Percentiles rank a stretch among this genome's conserved stretches.
Conservation (phyloP, 1,140 invertebrate species). For the Drosophila seguyi region DNA sequence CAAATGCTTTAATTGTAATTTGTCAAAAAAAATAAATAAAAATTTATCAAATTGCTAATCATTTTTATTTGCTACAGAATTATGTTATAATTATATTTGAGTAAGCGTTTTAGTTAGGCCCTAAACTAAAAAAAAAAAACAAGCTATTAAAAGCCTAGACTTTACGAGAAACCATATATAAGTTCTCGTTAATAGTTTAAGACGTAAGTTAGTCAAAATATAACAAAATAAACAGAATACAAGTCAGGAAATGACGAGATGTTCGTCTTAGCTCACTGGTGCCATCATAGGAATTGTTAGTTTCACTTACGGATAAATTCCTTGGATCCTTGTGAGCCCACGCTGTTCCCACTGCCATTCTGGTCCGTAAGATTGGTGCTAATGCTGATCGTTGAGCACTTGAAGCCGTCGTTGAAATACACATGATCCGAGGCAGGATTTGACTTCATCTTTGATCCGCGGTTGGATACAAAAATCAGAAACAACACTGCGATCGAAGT, state of each 20-base stretch:
- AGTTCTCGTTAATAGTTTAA: not conserved
- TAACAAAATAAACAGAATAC: not conserved
- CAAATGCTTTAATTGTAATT: conserved; percentile 3
- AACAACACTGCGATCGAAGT: conserved; percentile 16
- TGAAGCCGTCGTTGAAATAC: conserved; percentile 79
- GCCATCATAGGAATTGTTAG: not conserved
- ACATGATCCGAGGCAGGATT: conserved; percentile 79
- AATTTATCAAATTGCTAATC: not conserved
- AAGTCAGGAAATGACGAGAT: not conserved
- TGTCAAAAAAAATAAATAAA: conserved; percentile 1
- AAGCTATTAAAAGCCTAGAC: not conserved
- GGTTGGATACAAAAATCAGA: not conserved
- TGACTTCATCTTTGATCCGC: conserved; percentile 61
- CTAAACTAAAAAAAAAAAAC: not conserved
- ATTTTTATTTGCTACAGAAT: not conserved
- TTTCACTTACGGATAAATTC: conserved; percentile 77
- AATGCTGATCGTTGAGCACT: conserved; percentile 80
- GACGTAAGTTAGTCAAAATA: not conserved
- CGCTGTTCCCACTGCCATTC: conserved; percentile 39
- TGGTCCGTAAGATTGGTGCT: conserved; percentile 59
- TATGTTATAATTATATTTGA: not conserved
- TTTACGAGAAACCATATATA: not conserved
- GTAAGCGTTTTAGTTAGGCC: no score
- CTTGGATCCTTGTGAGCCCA: conserved; percentile 71
- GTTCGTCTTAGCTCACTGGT: not conserved